phyloP scores from a whole-genome alignment of 2,797 vertebrate genomes.

The Etheostoma perlongum region DNA sequence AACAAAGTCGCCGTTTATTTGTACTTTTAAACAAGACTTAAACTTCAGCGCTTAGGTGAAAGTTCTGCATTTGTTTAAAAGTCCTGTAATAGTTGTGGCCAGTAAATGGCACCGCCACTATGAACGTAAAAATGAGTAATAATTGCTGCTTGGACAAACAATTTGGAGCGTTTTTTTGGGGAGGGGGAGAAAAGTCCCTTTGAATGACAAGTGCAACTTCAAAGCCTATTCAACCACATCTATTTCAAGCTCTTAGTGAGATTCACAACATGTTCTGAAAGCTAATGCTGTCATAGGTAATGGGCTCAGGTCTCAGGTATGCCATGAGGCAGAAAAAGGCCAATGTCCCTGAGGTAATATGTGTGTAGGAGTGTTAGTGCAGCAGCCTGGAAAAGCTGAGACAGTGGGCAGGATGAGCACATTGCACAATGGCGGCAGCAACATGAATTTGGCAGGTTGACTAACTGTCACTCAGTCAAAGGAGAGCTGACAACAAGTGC shows the following conservation, averaged over 20 bases:
- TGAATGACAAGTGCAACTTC: constrained; percentile 45
- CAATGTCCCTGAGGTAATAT: constrained; percentile 64
- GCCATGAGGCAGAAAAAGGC: constrained; percentile 64
- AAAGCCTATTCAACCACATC: constrained; percentile 41
- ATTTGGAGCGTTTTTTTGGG: too few species aligned
- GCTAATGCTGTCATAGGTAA: constrained; percentile 55
- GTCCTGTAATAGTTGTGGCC: too few species aligned
- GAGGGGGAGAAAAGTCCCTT: too few species aligned
- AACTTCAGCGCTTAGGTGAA: too few species aligned
- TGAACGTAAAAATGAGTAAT: too few species aligned
- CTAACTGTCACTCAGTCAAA: constrained; percentile 69
- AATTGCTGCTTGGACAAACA: too few species aligned
- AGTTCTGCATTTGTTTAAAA: too few species aligned
- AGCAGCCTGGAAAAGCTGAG: constrained; percentile 71
- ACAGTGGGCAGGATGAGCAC: constrained; percentile 64
- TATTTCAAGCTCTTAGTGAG: constrained; percentile 41
- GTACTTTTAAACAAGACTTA: too few species aligned
- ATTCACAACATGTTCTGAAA: constrained; percentile 54
- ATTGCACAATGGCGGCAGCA: constrained; percentile 51
- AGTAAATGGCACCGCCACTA: too few species aligned
- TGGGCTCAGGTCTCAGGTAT: constrained; percentile 51
- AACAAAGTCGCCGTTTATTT: too few species aligned
- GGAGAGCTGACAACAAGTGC: constrained; percentile 58
- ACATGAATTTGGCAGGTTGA: constrained; percentile 71
- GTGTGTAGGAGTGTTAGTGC: constrained; percentile 72